A percentile compares a stretch with the other conserved stretches of the same genome.
Conservation (phyloP, 1,140 invertebrate genomes). For the Harpegnathos saltator region DNA sequence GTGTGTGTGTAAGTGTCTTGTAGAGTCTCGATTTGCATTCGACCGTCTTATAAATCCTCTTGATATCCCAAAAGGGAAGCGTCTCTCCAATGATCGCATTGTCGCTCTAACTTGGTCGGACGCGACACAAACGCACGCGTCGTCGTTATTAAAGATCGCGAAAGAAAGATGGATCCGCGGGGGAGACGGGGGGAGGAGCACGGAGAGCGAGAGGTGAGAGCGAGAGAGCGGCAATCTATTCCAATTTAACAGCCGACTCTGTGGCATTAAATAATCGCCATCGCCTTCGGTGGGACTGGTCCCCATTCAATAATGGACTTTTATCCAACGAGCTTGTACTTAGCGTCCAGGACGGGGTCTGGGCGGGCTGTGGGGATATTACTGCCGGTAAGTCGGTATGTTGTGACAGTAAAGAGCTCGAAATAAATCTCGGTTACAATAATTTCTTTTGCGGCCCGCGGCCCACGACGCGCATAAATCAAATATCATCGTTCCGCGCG, state of each 20-base stretch:
- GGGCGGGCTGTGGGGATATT: constrained; percentile 69
- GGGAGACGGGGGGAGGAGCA: not conserved
- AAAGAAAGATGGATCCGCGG: too few species aligned
- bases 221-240: constrained; percentile 78
- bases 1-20: too few species aligned
- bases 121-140: not conserved
- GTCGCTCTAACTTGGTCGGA: not conserved
- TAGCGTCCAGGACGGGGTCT: constrained; percentile 67
- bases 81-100: not conserved
- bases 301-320: constrained; percentile 82
- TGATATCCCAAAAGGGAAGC: not conserved
- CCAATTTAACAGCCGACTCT: constrained; percentile 81
- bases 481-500: constrained; percentile 76
- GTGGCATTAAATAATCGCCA: constrained; percentile 82
- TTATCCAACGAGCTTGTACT: constrained; percentile 81
- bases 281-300: constrained; percentile 81
- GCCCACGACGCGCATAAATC: constrained; percentile 82
- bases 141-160: constrained; percentile 50
- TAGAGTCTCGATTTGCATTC: not conserved
- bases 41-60: constrained; percentile 31
- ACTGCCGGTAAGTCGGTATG: constrained; percentile 79
- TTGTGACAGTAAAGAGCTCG: constrained; percentile 84
- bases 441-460: constrained; percentile 81
- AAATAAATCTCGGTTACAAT: constrained; percentile 84
- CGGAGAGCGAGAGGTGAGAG: constrained; percentile 53